Conservation (phyloP, 2,113 vertebrate species). For the Pterocles burchelli region DNA sequence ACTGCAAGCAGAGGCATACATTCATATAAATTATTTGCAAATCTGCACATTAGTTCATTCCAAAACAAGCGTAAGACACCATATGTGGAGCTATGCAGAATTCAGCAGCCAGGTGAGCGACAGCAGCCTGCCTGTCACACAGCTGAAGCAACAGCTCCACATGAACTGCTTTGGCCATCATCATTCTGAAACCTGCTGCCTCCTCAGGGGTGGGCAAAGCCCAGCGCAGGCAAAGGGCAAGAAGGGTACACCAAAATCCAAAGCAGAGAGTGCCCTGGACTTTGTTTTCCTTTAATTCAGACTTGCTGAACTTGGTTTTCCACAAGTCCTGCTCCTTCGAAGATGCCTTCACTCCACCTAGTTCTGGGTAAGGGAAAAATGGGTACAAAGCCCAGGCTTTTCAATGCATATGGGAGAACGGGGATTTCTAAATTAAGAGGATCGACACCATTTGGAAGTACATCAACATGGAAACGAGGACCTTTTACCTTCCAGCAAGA, state of each 20-base stretch:
- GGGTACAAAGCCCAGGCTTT: background rate
- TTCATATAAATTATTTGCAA: background rate
- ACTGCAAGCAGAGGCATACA: background rate
- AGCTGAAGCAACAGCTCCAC: background rate
- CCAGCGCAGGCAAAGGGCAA: background rate
- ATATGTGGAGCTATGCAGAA: background rate
- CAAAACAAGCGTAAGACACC: background rate
- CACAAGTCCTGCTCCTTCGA: background rate
- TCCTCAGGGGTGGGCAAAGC: background rate
- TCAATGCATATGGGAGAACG: background rate
- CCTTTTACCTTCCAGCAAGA: slow-evolving; percentile 27
- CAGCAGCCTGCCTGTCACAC: background rate
- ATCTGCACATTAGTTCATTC: background rate
- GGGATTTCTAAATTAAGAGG: background rate
- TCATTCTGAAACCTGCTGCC: background rate
- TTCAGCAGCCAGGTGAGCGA: background rate
- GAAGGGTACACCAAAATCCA: background rate
- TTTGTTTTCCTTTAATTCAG: background rate
- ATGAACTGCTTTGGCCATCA: background rate
- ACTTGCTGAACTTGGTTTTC: background rate
- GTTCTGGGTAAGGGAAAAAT: background rate
- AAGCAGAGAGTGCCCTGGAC: background rate
- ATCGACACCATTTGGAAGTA: slow-evolving; percentile 2
- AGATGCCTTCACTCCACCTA: background rate
- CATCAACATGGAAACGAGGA: background rate